These are phyloP conservation scores for Nomada ferruginata DNA, from an alignment of 2,888 invertebrate species.

Conservation along the genomic window DNA sequence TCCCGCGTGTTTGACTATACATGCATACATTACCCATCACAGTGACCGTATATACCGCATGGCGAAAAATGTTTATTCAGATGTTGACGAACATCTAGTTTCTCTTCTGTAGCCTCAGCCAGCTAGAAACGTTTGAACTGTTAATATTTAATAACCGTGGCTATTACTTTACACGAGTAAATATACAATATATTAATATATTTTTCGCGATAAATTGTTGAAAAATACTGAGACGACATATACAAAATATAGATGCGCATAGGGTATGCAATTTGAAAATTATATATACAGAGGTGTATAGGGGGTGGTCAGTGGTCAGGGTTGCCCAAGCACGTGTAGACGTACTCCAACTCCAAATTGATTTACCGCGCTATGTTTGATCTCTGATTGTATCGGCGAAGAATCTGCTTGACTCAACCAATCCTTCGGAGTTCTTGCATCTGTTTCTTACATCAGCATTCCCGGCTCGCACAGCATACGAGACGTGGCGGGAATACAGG, in stretches of 20 bases:
- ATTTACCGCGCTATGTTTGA: constrained; percentile 34
- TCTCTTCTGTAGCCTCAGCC: constrained; percentile 10
- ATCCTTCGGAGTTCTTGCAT: constrained; percentile 48
- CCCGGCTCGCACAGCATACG: constrained; percentile 27
- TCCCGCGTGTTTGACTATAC: constrained; percentile 8
- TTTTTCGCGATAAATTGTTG: too few species aligned
- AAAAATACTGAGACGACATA: background rate
- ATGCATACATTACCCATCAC: constrained; percentile 10
- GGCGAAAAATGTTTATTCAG: constrained; percentile 12
- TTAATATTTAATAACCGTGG: constrained; percentile 30
- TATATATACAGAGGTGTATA: too few species aligned
- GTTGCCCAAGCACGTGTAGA: background rate
- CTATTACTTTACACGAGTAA: constrained; percentile 17
- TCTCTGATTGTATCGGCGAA: constrained; percentile 49
- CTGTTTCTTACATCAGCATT: constrained; percentile 61
- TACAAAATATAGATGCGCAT: background rate
- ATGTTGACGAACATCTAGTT: constrained; percentile 29
- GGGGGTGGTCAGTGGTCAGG: background rate
- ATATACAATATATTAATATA: constrained; percentile 9
- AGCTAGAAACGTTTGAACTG: background rate
- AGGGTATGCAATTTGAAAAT: background rate
- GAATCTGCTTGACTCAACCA: constrained; percentile 58
- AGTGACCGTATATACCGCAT: background rate
- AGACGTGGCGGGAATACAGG: constrained; percentile 52
- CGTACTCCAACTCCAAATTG: background rate